Base-by-base conservation (phyloP, 1,140 invertebrate species). In the Papilio glaucus region DNA sequence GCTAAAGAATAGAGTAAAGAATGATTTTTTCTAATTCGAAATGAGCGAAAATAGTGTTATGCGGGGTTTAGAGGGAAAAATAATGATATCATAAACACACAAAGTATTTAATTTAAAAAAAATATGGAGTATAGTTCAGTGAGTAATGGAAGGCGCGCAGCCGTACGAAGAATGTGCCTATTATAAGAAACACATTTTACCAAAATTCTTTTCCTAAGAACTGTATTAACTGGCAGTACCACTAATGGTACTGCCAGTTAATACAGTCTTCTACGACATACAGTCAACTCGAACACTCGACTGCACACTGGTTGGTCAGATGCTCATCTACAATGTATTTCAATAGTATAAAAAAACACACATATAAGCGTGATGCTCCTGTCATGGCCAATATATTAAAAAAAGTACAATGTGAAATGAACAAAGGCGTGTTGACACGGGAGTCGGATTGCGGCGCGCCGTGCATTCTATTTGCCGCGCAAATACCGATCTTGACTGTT, bases 401-500 rank as follows among this genome's bases (percentile, higher is more conserved):
- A 49, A 49, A 49, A 49, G 45, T 49, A 49, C 45, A 49, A n/a
- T n/a, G n/a, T 49, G 45, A 49, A 49, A 49, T 49, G 45, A 53
- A 53, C 49, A 53, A 53, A 53, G 49, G 49, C 65, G 69, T 72
- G 76, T 76, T 76, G 74, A 74, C 76, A 73, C 57, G 61, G 65
- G 73, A 77, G 49, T 53, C 9, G 49, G 9, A 9, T 76, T 78
- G 76, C 71, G 76, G 74, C 70, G 42, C 73, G 71, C 72, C 62
- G 65, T 57, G 81, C 80, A 79, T 82, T 79, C 71, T 82, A 80
- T 85, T 82, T 80, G 81, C 79, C 76, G 72, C 73, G 75, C 81
- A 83, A 85, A 83, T 80, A 85, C 60, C 80, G 77, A 82, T 77
- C 60, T 67, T 72, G 73, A 77, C 81, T 81, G 80, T 85, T 85